phyloP scores from a whole-genome alignment of 2,888 invertebrate genomes.

The Tinea semifulvella region DNA sequence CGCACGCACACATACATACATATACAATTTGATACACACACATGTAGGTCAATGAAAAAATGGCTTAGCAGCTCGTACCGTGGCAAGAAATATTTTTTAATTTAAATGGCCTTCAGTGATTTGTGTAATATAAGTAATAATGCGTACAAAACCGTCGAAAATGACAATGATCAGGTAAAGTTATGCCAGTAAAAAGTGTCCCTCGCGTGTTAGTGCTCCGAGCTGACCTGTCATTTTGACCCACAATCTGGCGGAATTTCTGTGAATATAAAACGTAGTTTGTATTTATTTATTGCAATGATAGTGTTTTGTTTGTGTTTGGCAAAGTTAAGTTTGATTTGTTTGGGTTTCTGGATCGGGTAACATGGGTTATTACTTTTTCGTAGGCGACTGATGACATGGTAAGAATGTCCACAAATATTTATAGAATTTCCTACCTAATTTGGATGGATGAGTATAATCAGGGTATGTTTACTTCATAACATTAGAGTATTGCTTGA shows the following conservation, averaged over 20 bases:
- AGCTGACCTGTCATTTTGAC: conserved; percentile 57
- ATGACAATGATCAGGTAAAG: conserved; percentile 61
- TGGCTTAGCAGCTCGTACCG: conserved; percentile 63
- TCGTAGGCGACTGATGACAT: conserved; percentile 46
- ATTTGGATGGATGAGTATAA: neutral
- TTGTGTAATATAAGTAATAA: conserved; percentile 63
- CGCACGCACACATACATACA: neutral
- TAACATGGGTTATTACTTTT: neutral
- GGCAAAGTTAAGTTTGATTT: too few relatives aligned
- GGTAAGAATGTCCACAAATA: conserved; percentile 55
- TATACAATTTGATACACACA: conserved; percentile 23
- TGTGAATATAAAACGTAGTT: conserved; percentile 21
- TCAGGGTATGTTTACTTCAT: neutral
- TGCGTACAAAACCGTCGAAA: conserved; percentile 62
- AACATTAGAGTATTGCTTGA: neutral
- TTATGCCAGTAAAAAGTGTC: conserved; percentile 33
- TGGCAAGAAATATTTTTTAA: conserved; percentile 64
- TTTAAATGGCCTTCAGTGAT: conserved; percentile 69
- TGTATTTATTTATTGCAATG: neutral
- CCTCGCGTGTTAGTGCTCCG: conserved; percentile 50
- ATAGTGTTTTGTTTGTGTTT: neutral
- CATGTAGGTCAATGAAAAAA: conserved; percentile 67
- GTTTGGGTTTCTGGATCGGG: neutral
- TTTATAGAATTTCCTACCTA: conserved; percentile 62
- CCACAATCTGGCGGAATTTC: conserved; percentile 39